Percentiles rank a stretch among this genome's conserved stretches.
Evolutionary conservation across 2,888 invertebrate species (phyloP).

Genomic region (Herminia tarsipennalis): DNA sequence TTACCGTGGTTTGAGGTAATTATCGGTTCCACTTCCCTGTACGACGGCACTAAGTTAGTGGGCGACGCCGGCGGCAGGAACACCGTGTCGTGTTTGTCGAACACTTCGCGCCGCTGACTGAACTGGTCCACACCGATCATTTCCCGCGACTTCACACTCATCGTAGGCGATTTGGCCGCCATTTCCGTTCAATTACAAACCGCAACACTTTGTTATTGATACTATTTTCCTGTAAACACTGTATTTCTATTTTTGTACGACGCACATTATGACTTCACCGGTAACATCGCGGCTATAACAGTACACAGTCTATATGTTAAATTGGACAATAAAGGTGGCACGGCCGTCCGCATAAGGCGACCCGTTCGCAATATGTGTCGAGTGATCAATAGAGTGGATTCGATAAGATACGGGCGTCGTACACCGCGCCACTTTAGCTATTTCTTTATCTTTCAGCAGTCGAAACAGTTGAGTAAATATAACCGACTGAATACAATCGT

Average conservation of each 20-base stretch:
- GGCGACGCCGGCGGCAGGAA: slow-evolving; percentile 76
- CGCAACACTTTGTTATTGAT: slow-evolving; percentile 83
- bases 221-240: slow-evolving; percentile 83
- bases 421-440: slow-evolving; percentile 70
- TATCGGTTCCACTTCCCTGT: slow-evolving; percentile 70
- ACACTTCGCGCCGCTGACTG: slow-evolving; percentile 82
- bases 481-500: slow-evolving; percentile 76
- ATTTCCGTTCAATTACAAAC: slow-evolving; percentile 84
- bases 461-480: slow-evolving; percentile 83
- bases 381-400: slow-evolving; percentile 80
- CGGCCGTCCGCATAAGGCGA: slow-evolving; percentile 79
- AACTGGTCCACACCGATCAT: slow-evolving; percentile 81
- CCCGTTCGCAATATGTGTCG: slow-evolving; percentile 80
- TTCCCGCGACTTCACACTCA: slow-evolving; percentile 80
- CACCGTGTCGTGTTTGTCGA: slow-evolving; percentile 81
- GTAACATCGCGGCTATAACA: slow-evolving; percentile 77
- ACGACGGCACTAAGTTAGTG: slow-evolving; percentile 54
- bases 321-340: slow-evolving; percentile 81
- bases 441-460: slow-evolving; percentile 82
- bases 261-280: slow-evolving; percentile 84
- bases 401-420: slow-evolving; percentile 80
- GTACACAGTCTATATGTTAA: slow-evolving; percentile 75
- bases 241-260: slow-evolving; percentile 80
- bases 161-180: slow-evolving; percentile 80
- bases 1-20: slow-evolving; percentile 79